Conservation (phyloP, 2,797 vertebrate genomes). For the Peromyscus attwateri region DNA sequence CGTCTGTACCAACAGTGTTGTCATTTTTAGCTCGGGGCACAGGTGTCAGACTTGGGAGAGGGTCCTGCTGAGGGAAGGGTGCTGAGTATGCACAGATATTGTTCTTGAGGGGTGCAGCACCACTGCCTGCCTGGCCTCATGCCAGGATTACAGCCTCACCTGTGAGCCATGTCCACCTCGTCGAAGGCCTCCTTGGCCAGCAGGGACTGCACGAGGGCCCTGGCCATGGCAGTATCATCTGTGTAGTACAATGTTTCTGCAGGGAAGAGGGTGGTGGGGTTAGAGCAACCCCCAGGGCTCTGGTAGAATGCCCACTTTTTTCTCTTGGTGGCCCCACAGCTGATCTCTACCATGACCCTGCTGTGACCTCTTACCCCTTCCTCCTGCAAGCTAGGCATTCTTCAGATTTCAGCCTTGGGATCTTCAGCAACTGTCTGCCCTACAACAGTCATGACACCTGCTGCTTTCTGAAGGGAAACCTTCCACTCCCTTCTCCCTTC, state of each 20-base stretch:
- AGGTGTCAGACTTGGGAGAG: neutral
- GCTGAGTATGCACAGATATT: neutral
- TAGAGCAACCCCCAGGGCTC: neutral
- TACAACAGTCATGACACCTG: neutral
- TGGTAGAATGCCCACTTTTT: fast-evolving
- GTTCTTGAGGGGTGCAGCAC: neutral
- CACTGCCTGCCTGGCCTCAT: neutral
- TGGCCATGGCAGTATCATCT: conserved; percentile 97
- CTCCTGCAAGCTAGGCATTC: neutral
- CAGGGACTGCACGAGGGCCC: conserved; percentile 95
- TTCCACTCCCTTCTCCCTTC: neutral
- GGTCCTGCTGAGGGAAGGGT: neutral
- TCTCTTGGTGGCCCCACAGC: neutral
- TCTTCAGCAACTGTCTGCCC: neutral
- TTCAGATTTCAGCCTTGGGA: neutral
- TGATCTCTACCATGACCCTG: neutral
- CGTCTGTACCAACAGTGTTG: neutral
- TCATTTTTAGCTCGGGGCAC: neutral
- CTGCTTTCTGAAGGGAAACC: conserved; percentile 4
- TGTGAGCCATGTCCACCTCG: conserved; percentile 96
- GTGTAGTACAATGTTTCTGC: conserved; percentile 94
- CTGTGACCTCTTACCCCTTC: neutral
- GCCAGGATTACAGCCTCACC: conserved; percentile 85
- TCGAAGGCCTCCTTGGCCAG: conserved; percentile 93
- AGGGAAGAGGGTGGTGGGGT: neutral